Evolutionary conservation across 2,888 invertebrate species (phyloP).

Genomic region (Salpingus planirostris): DNA sequence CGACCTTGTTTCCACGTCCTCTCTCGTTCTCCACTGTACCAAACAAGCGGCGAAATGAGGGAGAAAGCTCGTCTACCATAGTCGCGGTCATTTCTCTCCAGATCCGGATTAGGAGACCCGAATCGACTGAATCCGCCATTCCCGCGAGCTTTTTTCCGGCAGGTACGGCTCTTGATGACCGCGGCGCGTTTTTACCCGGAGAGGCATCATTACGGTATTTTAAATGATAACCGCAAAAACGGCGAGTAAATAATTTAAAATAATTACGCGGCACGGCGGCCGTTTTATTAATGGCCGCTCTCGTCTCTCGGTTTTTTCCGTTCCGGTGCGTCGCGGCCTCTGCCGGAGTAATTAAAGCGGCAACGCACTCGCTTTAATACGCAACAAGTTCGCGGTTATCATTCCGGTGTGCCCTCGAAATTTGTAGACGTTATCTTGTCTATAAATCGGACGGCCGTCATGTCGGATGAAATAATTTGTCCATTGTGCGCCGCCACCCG

Average conservation of each 20-base stretch:
- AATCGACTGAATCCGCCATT: too few relatives aligned
- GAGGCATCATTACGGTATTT: conserved; percentile 15
- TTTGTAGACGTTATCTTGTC: conserved; percentile 21
- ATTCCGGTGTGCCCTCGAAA: conserved; percentile 17
- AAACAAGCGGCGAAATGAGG: too few relatives aligned
- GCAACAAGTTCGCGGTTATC: conserved; percentile 18
- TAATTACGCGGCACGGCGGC: conserved; percentile 10
- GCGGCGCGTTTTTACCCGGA: conserved; percentile 10
- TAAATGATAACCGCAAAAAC: conserved; percentile 15
- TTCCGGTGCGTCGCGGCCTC: conserved; percentile 1
- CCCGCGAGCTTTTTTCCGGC: too few relatives aligned
- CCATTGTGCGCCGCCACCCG: too few relatives aligned
- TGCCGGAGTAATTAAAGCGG: conserved; percentile 11
- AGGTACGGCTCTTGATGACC: too few relatives aligned
- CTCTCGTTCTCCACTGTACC: too few relatives aligned
- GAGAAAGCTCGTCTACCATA: too few relatives aligned
- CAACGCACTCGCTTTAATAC: conserved; percentile 7
- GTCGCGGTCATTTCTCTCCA: too few relatives aligned
- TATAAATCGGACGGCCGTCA: conserved; percentile 20
- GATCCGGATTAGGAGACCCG: too few relatives aligned
- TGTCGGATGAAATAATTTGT: conserved; percentile 21
- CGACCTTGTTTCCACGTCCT: too few relatives aligned
- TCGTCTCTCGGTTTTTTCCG: conserved; percentile 2
- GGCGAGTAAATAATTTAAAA: conserved; percentile 16
- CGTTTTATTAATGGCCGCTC: conserved; percentile 8